phyloP scores from a whole-genome alignment of 2,888 invertebrate genomes.

The Noctuana brunneofusca region DNA sequence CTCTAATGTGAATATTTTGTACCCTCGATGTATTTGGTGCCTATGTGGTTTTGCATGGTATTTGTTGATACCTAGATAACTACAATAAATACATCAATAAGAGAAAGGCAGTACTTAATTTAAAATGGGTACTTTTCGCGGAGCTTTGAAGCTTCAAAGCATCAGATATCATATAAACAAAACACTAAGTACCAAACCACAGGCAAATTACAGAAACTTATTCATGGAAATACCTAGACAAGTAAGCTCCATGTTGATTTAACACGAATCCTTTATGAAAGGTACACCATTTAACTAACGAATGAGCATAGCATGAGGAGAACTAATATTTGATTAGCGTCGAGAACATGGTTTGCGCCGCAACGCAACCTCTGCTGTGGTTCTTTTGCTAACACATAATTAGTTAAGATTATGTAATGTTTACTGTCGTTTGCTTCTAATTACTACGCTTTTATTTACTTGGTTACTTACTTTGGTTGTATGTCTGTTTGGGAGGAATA shows the following conservation, averaged over 20 bases:
- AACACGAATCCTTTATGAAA: constrained; percentile 39
- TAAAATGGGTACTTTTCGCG: constrained; percentile 14
- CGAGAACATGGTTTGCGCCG: constrained; percentile 19
- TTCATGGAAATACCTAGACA: constrained; percentile 32
- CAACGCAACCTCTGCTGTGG: constrained; percentile 12
- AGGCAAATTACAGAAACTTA: constrained; percentile 30
- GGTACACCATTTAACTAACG: constrained; percentile 34
- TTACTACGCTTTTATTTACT: too few relatives aligned
- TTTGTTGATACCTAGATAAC: constrained; percentile 43
- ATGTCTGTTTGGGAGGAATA: too few relatives aligned
- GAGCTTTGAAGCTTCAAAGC: constrained; percentile 1
- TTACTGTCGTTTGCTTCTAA: constrained; percentile 6
- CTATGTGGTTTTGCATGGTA: too few relatives aligned
- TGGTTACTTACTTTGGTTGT: neutral
- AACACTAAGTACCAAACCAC: constrained; percentile 18
- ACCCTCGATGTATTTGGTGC: constrained; percentile 33
- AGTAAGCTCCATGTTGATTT: constrained; percentile 40
- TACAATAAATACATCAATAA: constrained; percentile 49
- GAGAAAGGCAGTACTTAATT: constrained; percentile 48
- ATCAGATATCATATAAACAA: neutral
- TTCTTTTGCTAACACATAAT: constrained; percentile 19
- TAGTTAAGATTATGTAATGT: constrained; percentile 13
- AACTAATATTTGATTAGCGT: constrained; percentile 34
- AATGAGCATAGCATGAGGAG: constrained; percentile 33
- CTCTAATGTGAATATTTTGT: constrained; percentile 42